phyloP scores from a whole-genome alignment of 2,797 vertebrate species.

The Austrolebias charrua region DNA sequence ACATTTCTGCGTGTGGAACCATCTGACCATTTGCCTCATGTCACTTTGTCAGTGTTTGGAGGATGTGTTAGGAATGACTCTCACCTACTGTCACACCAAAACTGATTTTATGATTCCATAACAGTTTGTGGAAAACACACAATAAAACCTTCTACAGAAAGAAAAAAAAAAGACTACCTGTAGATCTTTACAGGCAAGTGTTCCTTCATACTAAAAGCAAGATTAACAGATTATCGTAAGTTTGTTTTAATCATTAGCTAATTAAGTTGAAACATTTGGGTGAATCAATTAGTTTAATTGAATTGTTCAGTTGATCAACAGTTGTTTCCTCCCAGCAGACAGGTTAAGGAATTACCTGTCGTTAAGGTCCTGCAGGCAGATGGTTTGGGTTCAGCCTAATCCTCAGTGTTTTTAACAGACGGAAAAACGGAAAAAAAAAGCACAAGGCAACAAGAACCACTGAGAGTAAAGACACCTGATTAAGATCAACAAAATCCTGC shows the following conservation, averaged over 20 bases:
- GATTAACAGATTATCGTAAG: too few species aligned
- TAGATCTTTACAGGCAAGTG: too few species aligned
- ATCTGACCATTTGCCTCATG: too few species aligned
- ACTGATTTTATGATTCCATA: neutral
- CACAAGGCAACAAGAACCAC: slow-evolving; percentile 31
- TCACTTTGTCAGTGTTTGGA: too few species aligned
- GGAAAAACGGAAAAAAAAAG: slow-evolving; percentile 20
- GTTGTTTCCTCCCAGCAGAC: accelerated
- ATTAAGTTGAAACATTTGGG: neutral
- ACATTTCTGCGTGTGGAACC: too few species aligned
- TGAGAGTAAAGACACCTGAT: slow-evolving; percentile 54
- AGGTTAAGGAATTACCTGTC: neutral
- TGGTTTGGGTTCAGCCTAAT: slow-evolving; percentile 40
- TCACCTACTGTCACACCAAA: too few species aligned
- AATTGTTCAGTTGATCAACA: neutral
- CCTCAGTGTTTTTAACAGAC: slow-evolving; percentile 42
- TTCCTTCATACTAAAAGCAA: too few species aligned
- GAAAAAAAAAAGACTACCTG: neutral
- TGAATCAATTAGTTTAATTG: neutral
- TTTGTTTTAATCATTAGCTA: too few species aligned
- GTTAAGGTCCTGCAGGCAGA: slow-evolving; percentile 21
- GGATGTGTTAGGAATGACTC: too few species aligned
- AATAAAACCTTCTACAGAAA: neutral
- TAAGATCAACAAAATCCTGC: slow-evolving; percentile 47
- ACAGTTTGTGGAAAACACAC: neutral